Evolutionary conservation across 2,888 invertebrate species (phyloP).

Genomic region (Tryphoninae sp.): DNA sequence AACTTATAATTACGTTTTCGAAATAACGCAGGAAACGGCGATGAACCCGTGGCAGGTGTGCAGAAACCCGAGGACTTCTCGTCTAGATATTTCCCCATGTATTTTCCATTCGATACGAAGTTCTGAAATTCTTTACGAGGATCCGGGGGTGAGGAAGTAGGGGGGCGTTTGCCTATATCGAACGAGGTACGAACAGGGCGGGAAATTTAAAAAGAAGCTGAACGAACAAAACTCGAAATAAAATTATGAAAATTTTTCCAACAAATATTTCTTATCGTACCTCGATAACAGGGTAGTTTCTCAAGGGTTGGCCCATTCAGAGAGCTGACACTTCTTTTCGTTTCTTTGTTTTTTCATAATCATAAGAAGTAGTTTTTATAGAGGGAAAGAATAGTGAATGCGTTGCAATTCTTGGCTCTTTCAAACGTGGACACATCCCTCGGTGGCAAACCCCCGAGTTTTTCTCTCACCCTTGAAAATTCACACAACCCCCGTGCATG

Average conservation of each 20-base stretch:
- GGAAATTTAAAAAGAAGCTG: background rate
- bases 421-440: too few relatives aligned
- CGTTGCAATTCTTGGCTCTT: too few relatives aligned
- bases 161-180: too few relatives aligned
- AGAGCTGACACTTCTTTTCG: too few relatives aligned
- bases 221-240: background rate
- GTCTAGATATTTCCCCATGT: background rate
- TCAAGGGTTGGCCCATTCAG: too few relatives aligned
- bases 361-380: too few relatives aligned
- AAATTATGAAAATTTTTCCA: too few relatives aligned
- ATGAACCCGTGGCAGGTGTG: background rate
- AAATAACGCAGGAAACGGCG: constrained; percentile 27
- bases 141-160: too few relatives aligned
- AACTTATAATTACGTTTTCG: constrained; percentile 56
- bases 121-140: background rate
- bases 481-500: background rate
- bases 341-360: too few relatives aligned
- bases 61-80: background rate
- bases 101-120: background rate
- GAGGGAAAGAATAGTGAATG: too few relatives aligned
- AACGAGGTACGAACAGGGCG: background rate
- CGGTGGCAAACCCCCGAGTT: background rate
- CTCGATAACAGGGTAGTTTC: too few relatives aligned
- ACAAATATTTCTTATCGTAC: too few relatives aligned
- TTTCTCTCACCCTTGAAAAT: constrained; percentile 24